Conservation (phyloP, 2,113 vertebrate species). For the Microtus ochrogaster region DNA sequence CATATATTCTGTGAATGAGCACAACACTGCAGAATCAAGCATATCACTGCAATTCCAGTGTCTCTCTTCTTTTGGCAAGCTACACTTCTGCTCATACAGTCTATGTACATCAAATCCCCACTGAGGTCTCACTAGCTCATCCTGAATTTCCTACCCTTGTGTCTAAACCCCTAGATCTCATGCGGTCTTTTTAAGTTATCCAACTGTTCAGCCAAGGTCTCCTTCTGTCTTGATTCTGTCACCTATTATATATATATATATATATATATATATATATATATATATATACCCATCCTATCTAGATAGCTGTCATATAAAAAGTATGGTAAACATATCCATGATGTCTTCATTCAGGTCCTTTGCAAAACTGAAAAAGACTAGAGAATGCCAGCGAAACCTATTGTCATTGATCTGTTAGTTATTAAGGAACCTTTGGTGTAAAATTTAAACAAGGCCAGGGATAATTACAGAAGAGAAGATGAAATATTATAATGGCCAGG, state of each 20-base stretch:
- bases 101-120: background rate
- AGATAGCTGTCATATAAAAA: constrained; percentile 22
- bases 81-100: background rate
- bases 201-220: background rate
- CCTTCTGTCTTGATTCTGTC: constrained; percentile 9
- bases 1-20: no score
- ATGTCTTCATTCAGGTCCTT: constrained; percentile 5
- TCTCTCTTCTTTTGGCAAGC: background rate
- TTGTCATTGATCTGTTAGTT: background rate
- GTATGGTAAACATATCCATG: background rate
- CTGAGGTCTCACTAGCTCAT: background rate
- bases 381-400: background rate
- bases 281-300: background rate
- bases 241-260: background rate
- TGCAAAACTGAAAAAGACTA: background rate
- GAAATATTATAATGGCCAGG: background rate
- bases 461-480: background rate
- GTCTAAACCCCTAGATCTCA: background rate
- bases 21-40: background rate
- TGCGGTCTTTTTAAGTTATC: background rate
- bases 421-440: background rate
- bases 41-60: background rate
- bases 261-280: background rate
- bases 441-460: constrained; percentile 31
- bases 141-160: background rate